Base-by-base conservation (phyloP, 1,140 invertebrate genomes). In the Ceratosolen solmsi region DNA sequence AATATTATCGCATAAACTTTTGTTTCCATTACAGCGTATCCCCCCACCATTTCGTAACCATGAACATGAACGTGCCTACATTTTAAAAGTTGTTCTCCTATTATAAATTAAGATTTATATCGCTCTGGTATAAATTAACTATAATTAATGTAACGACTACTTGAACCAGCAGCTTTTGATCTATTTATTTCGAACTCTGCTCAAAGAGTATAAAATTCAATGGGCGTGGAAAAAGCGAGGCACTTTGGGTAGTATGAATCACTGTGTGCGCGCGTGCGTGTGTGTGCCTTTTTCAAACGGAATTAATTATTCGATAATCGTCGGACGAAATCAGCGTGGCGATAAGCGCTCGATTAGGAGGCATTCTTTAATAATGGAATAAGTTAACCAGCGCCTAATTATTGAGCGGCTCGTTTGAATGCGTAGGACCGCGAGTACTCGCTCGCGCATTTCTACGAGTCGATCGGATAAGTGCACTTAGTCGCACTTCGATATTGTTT, bases 91-190 rank as follows among this genome's bases (percentile, higher is more conserved):
- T 68, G 38, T 38, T 25, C 36, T 11, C 33, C 36, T n/a, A 38
- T 38, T 38, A 38, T n/a, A 38, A 68, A 68, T 68, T 38, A 2
- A 38, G 63, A 68, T 38, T 68, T 38, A 68, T n/a, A 68, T 68
- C 17, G 2, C 5, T 3, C 20, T 46, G 27, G 27, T 68, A 63
- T 33, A 38, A 38, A 38, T 68, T 68, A 38, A 22, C 0, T 9
- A 9, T 17, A 22, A 68, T 38, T 8, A n/a, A 38, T 38, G 20
- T 33, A 68, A 68, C 38, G n/a, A 38, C 5, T n/a, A n/a, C 7
- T 36, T 0, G n/a, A 36, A 9, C 15, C 9, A n/a, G 4, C 27
- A 68, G 3, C 3, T 68, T 68, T 30, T n/a, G 63, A 11, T 33
- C 33, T 33, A 68, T 22, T 68, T 68, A n/a, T 1, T 38, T 36